phyloP scores from a whole-genome alignment of 2,888 invertebrate genomes.

The Amphiduros pacificus region DNA sequence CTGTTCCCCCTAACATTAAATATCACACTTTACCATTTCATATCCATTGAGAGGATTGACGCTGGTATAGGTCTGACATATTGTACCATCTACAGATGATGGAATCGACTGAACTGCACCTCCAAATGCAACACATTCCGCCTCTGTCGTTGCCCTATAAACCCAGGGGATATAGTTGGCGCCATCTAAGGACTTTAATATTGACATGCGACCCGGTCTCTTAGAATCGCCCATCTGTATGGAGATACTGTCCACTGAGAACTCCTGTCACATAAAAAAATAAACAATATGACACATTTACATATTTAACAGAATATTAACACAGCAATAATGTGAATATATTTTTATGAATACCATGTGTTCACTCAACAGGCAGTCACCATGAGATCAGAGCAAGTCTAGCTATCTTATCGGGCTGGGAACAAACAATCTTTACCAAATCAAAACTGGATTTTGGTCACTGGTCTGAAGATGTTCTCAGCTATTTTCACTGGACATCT shows the following conservation, averaged over 20 bases:
- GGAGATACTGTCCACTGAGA: slow-evolving; percentile 31
- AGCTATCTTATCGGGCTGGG: too few relatives aligned
- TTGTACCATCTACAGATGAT: slow-evolving; percentile 14
- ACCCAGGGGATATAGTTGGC: slow-evolving; percentile 31
- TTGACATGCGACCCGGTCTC: slow-evolving; percentile 34
- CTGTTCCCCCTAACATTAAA: too few relatives aligned
- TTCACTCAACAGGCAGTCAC: too few relatives aligned
- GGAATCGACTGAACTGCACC: slow-evolving; percentile 23
- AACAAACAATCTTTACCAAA: too few relatives aligned
- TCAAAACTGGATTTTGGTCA: too few relatives aligned
- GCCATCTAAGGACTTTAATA: slow-evolving; percentile 28
- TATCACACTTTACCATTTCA: slow-evolving; percentile 8
- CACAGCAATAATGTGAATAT: neutral
- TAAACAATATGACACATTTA: neutral
- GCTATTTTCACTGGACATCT: too few relatives aligned
- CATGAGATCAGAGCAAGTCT: too few relatives aligned
- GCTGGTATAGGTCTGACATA: slow-evolving; percentile 33
- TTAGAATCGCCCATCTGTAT: slow-evolving; percentile 35
- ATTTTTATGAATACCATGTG: neutral
- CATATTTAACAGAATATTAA: neutral
- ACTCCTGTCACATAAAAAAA: slow-evolving; percentile 29
- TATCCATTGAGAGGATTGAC: neutral
- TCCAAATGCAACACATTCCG: slow-evolving; percentile 32
- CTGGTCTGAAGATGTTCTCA: too few relatives aligned
- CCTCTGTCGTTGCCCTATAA: slow-evolving; percentile 32